These are phyloP conservation scores for Prosopocoilus inquinatus DNA, from an alignment of 2,888 invertebrate species.

Conservation along the genomic window DNA sequence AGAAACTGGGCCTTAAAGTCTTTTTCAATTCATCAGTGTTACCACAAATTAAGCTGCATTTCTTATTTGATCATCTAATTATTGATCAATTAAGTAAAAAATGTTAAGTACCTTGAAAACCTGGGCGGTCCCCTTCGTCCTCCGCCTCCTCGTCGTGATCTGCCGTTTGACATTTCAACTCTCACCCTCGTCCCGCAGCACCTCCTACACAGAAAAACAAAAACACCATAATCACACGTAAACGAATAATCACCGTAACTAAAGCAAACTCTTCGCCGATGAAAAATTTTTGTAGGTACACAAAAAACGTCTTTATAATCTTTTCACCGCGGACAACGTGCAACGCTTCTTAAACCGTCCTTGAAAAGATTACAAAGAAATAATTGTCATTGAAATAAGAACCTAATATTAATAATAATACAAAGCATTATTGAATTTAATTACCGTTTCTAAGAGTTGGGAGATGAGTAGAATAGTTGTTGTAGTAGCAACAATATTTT, in stretches of 20 bases:
- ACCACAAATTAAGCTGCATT: background rate
- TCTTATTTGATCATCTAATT: background rate
- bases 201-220: conserved; percentile 56
- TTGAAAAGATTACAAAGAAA: no score
- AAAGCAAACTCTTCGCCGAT: no score
- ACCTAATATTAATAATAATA: no score
- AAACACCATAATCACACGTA: no score
- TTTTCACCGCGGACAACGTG: no score
- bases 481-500: conserved; percentile 13
- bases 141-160: conserved; percentile 65
- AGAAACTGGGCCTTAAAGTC: no score
- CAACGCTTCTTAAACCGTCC: no score
- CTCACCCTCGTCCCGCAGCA: conserved; percentile 87
- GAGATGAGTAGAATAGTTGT: conserved; percentile 20
- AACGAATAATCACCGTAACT: background rate
- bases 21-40: background rate
- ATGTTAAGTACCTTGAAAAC: conserved; percentile 42
- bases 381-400: no score
- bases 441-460: conserved; percentile 17
- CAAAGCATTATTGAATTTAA: conserved; percentile 3
- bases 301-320: no score
- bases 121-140: conserved; percentile 44
- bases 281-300: no score
- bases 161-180: conserved; percentile 90
- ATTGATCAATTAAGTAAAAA: background rate